Percentiles rank a stretch among this genome's conserved stretches.
These are phyloP conservation scores for Apaloderma vittatum DNA, from an alignment of 2,113 vertebrate species.

Conservation along the genomic window DNA sequence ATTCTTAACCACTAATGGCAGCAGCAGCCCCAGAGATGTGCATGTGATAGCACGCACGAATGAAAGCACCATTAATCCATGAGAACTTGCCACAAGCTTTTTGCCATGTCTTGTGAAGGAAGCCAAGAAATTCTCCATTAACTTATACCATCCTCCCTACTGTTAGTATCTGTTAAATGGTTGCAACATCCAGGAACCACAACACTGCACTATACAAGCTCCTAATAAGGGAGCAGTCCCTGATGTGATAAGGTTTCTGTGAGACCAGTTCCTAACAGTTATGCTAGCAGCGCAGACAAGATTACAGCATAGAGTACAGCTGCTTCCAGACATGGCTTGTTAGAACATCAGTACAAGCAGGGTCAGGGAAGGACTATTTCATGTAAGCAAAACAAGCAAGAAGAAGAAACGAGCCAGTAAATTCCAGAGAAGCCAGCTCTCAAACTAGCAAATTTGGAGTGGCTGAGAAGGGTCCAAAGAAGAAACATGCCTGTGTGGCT, in stretches of 20 bases:
- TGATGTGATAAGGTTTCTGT: background rate
- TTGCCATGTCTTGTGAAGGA: background rate
- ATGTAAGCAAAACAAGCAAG: background rate
- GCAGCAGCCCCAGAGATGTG: background rate
- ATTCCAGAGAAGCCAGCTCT: background rate
- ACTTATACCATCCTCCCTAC: background rate
- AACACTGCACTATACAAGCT: rapidly evolving
- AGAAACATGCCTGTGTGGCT: background rate
- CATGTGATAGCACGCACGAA: background rate
- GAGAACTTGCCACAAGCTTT: background rate
- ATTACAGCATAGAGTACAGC: conserved; percentile 21
- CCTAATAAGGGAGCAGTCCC: background rate
- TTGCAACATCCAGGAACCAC: background rate
- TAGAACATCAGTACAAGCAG: conserved; percentile 4
- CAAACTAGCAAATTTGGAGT: background rate
- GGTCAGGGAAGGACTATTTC: conserved; percentile 23
- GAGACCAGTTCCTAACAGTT: background rate
- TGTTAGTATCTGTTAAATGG: background rate
- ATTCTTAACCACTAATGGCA: background rate
- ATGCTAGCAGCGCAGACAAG: background rate
- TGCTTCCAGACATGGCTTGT: conserved; percentile 21
- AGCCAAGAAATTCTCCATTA: background rate
- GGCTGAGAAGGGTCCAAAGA: background rate
- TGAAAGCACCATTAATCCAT: background rate
- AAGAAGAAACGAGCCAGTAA: background rate